Percentiles rank a stretch among this genome's conserved stretches.
phyloP scores from a whole-genome alignment of 1,140 invertebrate genomes.

The Brachionus plicatilis region DNA sequence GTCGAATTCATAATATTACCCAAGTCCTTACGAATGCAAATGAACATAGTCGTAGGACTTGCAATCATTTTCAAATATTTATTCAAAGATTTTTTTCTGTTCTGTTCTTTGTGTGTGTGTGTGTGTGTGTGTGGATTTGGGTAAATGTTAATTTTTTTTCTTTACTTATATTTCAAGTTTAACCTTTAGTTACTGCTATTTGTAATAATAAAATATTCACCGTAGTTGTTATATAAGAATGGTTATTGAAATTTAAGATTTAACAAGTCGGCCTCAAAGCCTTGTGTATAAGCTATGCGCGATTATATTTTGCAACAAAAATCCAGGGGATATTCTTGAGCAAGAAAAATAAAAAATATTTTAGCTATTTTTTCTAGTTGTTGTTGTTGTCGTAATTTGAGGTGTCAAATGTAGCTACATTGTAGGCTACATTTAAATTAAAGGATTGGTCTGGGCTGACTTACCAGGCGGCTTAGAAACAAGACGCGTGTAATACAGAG shows the following conservation, averaged over 20 bases:
- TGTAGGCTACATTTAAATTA: neutral
- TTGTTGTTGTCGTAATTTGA: neutral
- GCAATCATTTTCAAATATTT: slow-evolving; percentile 28
- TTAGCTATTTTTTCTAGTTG: neutral
- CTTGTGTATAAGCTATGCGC: neutral
- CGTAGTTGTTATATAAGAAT: slow-evolving; percentile 6
- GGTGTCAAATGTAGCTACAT: neutral
- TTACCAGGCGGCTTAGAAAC: neutral
- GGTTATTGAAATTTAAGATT: slow-evolving; percentile 36
- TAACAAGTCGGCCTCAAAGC: neutral
- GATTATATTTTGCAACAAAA: neutral
- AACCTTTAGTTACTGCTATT: slow-evolving; percentile 30
- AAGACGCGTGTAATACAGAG: neutral
- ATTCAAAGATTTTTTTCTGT: slow-evolving; percentile 16
- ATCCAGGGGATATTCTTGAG: neutral
- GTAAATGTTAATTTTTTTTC: slow-evolving; percentile 28
- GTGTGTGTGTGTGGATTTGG: neutral
- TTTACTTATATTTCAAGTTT: slow-evolving; percentile 31
- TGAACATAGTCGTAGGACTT: neutral
- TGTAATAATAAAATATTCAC: slow-evolving; percentile 16
- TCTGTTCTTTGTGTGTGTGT: neutral
- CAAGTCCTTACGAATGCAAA: slow-evolving; percentile 34
- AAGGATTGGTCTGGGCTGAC: neutral
- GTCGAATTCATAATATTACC: slow-evolving; percentile 7
- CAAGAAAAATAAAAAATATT: neutral